Base-by-base conservation (phyloP, 2,113 vertebrate species). In the Catagonus wagneri region DNA sequence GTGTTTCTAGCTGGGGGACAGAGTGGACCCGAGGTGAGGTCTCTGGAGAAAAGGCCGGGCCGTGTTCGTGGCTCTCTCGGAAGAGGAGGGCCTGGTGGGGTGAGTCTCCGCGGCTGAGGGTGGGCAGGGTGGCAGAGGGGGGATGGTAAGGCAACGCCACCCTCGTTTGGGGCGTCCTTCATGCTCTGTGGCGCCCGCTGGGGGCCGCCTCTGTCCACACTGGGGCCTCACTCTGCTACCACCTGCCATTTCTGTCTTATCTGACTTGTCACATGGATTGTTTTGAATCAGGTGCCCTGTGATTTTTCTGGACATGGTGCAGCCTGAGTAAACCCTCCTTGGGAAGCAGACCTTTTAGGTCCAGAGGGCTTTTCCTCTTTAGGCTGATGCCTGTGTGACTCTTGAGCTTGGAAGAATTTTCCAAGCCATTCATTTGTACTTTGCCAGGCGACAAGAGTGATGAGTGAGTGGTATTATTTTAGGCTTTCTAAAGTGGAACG, bases 271-370 rank as follows among this genome's bases (percentile, higher is more conserved):
- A 9, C 74, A 56, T 61, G 6, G 66, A 96, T 97, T 96, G 88
- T 97, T 98, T 98, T 95, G 97, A 98, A 97, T 96, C 72, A 98
- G 95, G 94, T 56, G 85, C 81, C 92, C 86, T 52, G 93, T 96
- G 97, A 98, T 98, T 97, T 96, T 96, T 97, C 92, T 95, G 89
- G 50, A 89, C 87, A 50, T 96, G 93, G 90, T 76, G 1, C 44
- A 96, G 83, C 44, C 80, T 14, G 27, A 68, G 83, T 39, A 91
- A 94, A 81, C 29, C 61, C 61, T 94, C 83, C 50, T 79, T 68
- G 69, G 80, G 90, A 90, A 90, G 44, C 0, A 39, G 88, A 50
- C 69, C 27, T 65, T 32, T 60, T n/a, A 32, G 65, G 66, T 66
- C 95, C 44, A 0, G 0, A 94, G 91, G 89, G 60, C 79, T 93